Evolutionary conservation across 2,113 vertebrate species (phyloP), one percentile per base, ranked within the genome.

Genomic region (Sinocyclocheilus grahami): DNA sequence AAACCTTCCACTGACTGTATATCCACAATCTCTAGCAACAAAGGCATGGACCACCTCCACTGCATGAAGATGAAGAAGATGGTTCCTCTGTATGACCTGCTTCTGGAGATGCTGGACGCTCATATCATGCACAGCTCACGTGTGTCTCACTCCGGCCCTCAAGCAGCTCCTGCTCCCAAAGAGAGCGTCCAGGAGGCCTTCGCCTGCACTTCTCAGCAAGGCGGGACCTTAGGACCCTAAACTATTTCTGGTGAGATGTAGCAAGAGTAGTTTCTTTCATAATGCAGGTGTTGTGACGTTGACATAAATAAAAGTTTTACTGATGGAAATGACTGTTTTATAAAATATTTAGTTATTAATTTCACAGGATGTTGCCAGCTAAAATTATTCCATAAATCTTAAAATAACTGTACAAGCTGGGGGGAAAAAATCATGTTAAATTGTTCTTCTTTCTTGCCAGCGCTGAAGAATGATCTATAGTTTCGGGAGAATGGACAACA

Each of bases 11-110:
- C 58, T 58, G 22, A 42, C 33, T 5, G 20, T 51, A 16, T 62
- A 27, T 46, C 20, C 13, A 18, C 42, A 48, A 11, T 33, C 22
- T 78, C 69, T 91, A 99, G 98, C 86, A 99, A 99, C 95, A 99
- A 99, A 92, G 98, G 98, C 90, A 99, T 99, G 97, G 97, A 99
- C 89, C 98, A 99, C 87, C 96, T 99, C 72, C 96, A 99, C 92
- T 97, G 95, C 94, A 99, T 99, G 97, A 99, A 99, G 90, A 97
- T 97, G 90, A 99, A 97, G 91, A 99, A 99, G 0, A 93, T 99
- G 90, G 97, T 99, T 71, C 98, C 98, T 0, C 92, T 99, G 89
- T 99, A 99, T 0, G 98, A 99, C 91, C 88, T 99, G 92, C 92
- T 99, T 86, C 91, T 99, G 94, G 98, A 99, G 94, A 99, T 99